Percentiles rank a stretch among this genome's conserved stretches.
Evolutionary conservation across 2,113 vertebrate species (phyloP).

Genomic region (Heterocephalus glaber): DNA sequence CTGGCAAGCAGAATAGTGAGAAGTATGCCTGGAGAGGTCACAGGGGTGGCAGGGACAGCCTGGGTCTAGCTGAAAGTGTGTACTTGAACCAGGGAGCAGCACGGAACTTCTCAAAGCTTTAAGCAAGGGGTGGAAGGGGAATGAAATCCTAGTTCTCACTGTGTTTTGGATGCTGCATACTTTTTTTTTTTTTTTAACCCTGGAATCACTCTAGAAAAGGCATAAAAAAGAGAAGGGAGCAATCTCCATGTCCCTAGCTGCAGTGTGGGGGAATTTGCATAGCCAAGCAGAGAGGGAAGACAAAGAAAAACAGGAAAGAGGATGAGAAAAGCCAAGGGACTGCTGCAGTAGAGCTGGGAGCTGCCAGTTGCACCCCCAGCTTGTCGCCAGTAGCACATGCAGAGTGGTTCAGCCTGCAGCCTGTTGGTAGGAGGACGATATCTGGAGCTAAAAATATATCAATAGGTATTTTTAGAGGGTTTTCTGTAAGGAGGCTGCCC

Average conservation of each 20-base stretch:
- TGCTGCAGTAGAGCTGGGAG: background rate
- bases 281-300: background rate
- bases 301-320: background rate
- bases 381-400: background rate
- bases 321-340: background rate
- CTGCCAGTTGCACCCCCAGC: rapidly evolving
- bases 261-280: background rate
- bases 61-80: rapidly evolving
- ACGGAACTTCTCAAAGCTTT: background rate
- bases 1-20: too few species aligned
- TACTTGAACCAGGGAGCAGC: background rate
- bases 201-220: background rate
- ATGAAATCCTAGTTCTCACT: background rate
- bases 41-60: background rate
- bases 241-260: background rate
- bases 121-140: background rate
- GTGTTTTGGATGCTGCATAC: background rate
- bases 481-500: slow-evolving; percentile 70
- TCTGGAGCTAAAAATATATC: slow-evolving; percentile 62
- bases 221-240: background rate
- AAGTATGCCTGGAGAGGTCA: background rate
- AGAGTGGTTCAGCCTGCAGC: slow-evolving; percentile 12
- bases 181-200: background rate
- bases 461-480: slow-evolving; percentile 24
- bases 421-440: background rate